Evolutionary conservation across 2,888 invertebrate species (phyloP), one percentile per base, ranked within the genome.

Genomic region (Lutraria lutraria): DNA sequence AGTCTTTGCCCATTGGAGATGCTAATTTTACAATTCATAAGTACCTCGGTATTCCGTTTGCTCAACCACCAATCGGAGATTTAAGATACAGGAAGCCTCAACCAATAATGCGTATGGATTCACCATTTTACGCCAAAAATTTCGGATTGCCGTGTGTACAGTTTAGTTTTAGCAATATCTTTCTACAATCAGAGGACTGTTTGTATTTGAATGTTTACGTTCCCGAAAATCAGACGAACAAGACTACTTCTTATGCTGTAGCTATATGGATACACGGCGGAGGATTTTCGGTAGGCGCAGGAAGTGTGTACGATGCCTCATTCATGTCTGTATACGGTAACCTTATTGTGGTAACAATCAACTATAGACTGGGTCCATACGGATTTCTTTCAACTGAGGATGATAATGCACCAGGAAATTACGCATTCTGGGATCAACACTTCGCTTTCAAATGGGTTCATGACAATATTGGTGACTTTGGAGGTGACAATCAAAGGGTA

Each of bases 401-500:
- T 85, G 84, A 88, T 1, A 85, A 88, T 63, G 88, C 90, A 10
- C 91, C 89, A 10, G 94, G 94, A 34, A 94, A 94, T 85, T 89
- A 86, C 82, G 94, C 93, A 3, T 87, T 94, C 31, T 90, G 89
- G 84, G 94, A 94, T 81, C 93, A 93, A 79, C 88, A 92, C 15
- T 21, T 86, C 31, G 94, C 93, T 16, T 83, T 94, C 34, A 53
- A 90, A 52, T 94, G 94, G 94, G 90, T 93, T n/a, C 87, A 90
- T 83, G 88, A 86, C 25, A 91, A 93, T 56, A 93, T 92, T 29
- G 81, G 76, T 1, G 56, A 82, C 16, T 93, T 94, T 76, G 91
- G 92, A 76, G 93, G 93, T 2, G 94, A 94, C 80, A 85, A 85
- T 6, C 29, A 83, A 25, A 76, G 88, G 15, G 89, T 94, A 15